A percentile compares a stretch with the other conserved stretches of the same genome.
phyloP scores from a whole-genome alignment of 2,797 vertebrate genomes.

The Tenualosa ilisha region DNA sequence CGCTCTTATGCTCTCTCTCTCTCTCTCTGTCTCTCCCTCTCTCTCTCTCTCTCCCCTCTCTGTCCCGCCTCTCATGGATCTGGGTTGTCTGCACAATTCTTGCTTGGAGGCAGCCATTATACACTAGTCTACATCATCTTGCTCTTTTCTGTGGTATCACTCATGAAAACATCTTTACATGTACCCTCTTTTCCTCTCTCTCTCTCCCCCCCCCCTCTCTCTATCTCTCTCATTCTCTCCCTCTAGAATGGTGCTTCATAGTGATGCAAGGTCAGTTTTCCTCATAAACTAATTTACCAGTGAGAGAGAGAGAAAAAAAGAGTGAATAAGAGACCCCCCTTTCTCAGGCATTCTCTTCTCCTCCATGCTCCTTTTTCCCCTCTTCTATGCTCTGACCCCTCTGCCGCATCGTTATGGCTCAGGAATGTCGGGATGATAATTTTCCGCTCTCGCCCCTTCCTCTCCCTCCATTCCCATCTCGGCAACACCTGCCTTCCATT shows the following conservation, averaged over 20 bases:
- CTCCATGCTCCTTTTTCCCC: not conserved
- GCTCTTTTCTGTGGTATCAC: too few relatives aligned
- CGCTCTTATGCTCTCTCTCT: not conserved
- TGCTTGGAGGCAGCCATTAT: not conserved
- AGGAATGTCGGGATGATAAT: not conserved
- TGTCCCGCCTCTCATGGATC: not conserved
- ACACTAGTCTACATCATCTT: not conserved
- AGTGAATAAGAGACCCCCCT: not conserved
- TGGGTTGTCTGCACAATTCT: not conserved
- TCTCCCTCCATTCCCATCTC: not conserved
- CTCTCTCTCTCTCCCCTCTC: not conserved
- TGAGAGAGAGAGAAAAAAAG: not conserved
- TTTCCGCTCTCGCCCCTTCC: not conserved
- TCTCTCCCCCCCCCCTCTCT: not conserved
- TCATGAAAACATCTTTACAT: too few relatives aligned
- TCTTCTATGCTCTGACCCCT: not conserved
- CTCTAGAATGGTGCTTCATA: too few relatives aligned
- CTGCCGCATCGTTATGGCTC: not conserved
- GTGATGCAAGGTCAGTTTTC: too few relatives aligned
- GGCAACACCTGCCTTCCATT: slow-evolving; percentile 28
- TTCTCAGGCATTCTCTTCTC: not conserved
- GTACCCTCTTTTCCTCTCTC: not conserved
- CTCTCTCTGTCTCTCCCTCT: not conserved
- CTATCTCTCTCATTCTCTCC: not conserved
- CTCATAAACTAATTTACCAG: not conserved